phyloP scores from a whole-genome alignment of 2,113 vertebrate genomes.

The Hippotragus niger region DNA sequence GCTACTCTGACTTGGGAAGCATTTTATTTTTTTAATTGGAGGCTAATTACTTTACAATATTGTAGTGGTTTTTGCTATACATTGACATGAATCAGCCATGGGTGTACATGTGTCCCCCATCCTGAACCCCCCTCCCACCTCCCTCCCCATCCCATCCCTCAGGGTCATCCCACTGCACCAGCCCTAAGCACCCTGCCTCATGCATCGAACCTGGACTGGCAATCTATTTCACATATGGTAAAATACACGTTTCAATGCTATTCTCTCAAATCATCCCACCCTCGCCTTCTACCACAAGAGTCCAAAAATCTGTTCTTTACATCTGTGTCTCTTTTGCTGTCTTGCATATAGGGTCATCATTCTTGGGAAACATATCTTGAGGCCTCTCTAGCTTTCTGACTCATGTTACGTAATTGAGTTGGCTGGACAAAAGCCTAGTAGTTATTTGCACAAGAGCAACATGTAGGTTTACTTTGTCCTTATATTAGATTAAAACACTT shows the following conservation, averaged over 20 bases:
- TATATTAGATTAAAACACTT: not conserved
- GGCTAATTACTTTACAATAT: not conserved
- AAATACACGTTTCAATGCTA: not conserved
- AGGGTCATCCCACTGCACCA: not conserved
- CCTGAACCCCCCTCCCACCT: not conserved
- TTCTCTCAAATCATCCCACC: not conserved
- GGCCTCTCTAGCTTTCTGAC: not conserved
- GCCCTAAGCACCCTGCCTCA: not conserved
- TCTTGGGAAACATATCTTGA: not conserved
- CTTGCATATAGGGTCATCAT: not conserved
- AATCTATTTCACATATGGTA: not conserved
- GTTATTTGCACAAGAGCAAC: not conserved
- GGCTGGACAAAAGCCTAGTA: not conserved
- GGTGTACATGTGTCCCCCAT: not conserved
- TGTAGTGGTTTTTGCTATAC: not conserved
- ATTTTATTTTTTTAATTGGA: not conserved
- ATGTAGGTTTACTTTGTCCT: not conserved
- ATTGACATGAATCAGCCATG: not conserved
- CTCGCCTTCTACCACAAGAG: not conserved
- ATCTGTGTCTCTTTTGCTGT: not conserved
- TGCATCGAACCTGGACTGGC: not conserved
- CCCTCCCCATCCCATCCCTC: not conserved
- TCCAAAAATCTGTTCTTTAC: not conserved
- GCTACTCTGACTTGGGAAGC: not conserved
- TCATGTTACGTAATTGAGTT: not conserved